A percentile compares a stretch with the other conserved stretches of the same genome.
These are phyloP conservation scores for Falco novaeseelandiae DNA, from an alignment of 2,797 vertebrate species.

Conservation along the genomic window DNA sequence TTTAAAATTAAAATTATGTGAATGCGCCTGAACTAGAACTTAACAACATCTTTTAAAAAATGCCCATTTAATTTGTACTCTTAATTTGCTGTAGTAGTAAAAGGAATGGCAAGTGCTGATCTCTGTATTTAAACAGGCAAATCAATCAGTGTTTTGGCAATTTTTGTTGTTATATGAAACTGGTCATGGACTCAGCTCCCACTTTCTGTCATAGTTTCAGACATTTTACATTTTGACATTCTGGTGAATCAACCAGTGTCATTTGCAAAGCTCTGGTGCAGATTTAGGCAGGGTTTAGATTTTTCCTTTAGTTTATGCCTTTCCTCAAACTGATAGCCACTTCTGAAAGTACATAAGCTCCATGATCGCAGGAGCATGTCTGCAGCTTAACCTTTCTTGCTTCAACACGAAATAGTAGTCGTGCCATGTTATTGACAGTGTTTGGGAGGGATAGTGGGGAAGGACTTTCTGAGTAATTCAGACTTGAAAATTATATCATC, in stretches of 20 bases:
- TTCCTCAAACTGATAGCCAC: background rate
- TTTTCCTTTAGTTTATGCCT: background rate
- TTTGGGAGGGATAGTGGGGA: background rate
- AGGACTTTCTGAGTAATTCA: background rate
- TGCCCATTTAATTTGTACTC: background rate
- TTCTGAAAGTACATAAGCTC: background rate
- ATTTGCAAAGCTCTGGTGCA: background rate
- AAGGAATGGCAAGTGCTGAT: background rate
- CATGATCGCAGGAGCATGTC: background rate
- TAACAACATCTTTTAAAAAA: background rate
- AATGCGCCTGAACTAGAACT: background rate
- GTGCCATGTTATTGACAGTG: background rate
- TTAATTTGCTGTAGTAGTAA: background rate
- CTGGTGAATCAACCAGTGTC: background rate
- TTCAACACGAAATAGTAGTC: background rate
- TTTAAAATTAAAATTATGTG: background rate
- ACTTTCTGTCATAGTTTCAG: background rate
- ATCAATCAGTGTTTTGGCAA: background rate
- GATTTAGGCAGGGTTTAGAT: background rate
- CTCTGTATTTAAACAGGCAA: background rate
- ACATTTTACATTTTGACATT: background rate
- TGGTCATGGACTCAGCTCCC: background rate
- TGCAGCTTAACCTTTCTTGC: background rate
- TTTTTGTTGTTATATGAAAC: background rate
- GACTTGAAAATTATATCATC: background rate